phyloP scores from a whole-genome alignment of 2,113 vertebrate genomes.

The Trogon surrucura region DNA sequence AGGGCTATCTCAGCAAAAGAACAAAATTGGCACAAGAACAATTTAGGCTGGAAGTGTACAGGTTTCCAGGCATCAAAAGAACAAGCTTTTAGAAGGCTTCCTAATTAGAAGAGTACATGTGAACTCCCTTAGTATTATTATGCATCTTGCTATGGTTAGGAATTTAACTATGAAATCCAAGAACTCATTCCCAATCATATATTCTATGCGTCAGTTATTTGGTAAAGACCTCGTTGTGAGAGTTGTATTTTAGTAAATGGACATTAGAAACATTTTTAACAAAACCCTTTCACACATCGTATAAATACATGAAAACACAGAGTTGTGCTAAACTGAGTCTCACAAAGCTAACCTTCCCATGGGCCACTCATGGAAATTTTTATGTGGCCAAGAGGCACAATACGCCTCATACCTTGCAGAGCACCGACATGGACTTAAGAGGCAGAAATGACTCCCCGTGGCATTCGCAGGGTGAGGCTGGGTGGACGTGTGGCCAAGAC shows the following conservation, averaged over 20 bases:
- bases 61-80: not conserved
- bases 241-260: not conserved
- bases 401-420: rapidly evolving
- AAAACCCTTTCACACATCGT: not conserved
- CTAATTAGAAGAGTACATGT: not conserved
- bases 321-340: not conserved
- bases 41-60: not conserved
- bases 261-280: not conserved
- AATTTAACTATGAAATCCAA: not conserved
- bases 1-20: not conserved
- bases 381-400: not conserved
- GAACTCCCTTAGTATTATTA: not conserved
- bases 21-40: not conserved
- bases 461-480: not conserved
- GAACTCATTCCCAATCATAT: not conserved
- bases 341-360: not conserved
- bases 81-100: not conserved
- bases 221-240: not conserved
- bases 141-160: not conserved
- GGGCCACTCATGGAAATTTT: not conserved
- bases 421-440: not conserved
- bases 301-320: not conserved
- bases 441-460: not conserved
- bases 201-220: not conserved
- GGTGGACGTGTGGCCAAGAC: not conserved